Evolutionary conservation across 2,797 vertebrate species (phyloP), one percentile per base, ranked within the genome.

Genomic region (Diceros bicornis): DNA sequence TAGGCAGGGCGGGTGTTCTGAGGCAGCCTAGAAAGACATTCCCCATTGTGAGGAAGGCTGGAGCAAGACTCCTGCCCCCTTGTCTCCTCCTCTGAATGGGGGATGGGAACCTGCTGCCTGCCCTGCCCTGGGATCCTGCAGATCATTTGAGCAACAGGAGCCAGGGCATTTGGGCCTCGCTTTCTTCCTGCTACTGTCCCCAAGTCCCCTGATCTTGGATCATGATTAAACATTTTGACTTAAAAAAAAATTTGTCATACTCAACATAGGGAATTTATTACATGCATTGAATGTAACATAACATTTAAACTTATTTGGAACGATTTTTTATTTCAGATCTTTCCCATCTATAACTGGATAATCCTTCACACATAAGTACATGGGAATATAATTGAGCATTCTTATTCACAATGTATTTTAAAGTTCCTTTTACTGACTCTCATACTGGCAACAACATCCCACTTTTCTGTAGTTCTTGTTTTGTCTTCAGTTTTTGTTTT

Each of bases 221-320:
- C 68, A 64, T 95, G 18, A 97, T 97, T 98, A 98, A 98, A 98
- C 84, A 82, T 94, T 94, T 97, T 90, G 44, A 91, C 44, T 96
- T 89, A 94, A 97, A 90, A 89, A 52, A 52, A 52, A 52, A 52
- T 52, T 50, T 20, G 95, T 96, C 17, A 71, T 55, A 96, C 20
- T 89, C 47, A 47, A 44, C 27, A 41, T 21, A 74, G 50, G 5
- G 3, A 69, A 91, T 44, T 77, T 90, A 94, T 77, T 77, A 62
- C 23, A 68, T 64, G 41, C 52, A 55, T 21, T 64, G 50, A 50
- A 64, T 69, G n/a, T 66, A 87, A 32, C 21, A 29, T 52, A 89
- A 84, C 57, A 86, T 44, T 87, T 83, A 59, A 89, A 68, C 32
- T 44, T 77, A 64, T 10, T 84, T 78, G 69, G 11, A 74, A 62